phyloP scores from a whole-genome alignment of 2,113 vertebrate genomes.

The Synodontis membranacea region DNA sequence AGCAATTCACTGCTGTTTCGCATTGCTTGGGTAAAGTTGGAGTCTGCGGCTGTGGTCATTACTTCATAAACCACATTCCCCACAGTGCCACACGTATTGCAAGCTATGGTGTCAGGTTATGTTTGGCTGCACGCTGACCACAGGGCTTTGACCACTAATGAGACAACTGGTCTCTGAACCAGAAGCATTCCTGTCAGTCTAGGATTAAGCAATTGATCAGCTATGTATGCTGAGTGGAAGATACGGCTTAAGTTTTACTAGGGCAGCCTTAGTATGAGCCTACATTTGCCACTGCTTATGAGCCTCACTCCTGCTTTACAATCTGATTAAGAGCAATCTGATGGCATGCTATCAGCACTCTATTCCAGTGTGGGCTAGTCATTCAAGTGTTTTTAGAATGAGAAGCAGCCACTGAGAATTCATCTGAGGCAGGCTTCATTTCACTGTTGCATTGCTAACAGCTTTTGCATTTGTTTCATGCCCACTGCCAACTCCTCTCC shows the following conservation, averaged over 20 bases:
- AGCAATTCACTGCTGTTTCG: neutral
- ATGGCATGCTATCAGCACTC: neutral
- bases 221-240: neutral
- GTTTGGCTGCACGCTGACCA: neutral
- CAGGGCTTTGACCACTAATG: neutral
- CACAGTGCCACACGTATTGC: neutral
- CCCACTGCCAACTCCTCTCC: neutral
- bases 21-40: neutral
- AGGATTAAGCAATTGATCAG: neutral
- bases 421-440: neutral
- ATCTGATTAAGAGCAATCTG: neutral
- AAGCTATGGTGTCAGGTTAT: neutral
- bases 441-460: neutral
- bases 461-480: neutral
- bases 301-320: neutral
- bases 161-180: neutral
- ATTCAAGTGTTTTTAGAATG: neutral
- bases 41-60: neutral
- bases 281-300: neutral
- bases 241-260: neutral
- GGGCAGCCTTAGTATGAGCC: neutral
- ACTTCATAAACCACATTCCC: neutral
- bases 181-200: neutral
- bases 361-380: neutral
- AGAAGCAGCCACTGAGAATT: neutral